A percentile compares a stretch with the other conserved stretches of the same genome.
These are phyloP conservation scores for Epizoanthus ramosus DNA, from an alignment of 92 coral and sea anemone genomes.

Conservation along the genomic window DNA sequence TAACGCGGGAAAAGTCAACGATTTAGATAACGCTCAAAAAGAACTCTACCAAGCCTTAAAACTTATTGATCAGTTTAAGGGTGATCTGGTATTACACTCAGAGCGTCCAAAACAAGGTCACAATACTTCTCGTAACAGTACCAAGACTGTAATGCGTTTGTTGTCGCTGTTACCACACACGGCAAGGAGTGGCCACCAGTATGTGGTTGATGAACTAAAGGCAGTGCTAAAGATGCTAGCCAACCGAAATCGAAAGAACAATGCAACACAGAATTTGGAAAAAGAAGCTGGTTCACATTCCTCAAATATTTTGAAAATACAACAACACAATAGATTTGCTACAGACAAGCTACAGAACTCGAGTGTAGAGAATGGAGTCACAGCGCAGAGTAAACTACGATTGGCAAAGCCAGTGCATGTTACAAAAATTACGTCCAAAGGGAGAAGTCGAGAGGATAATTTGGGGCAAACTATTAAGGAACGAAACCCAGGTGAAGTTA, in stretches of 20 bases:
- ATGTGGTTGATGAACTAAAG: slow-evolving; percentile 2
- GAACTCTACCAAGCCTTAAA: neutral
- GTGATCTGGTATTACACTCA: neutral
- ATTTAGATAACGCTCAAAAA: neutral
- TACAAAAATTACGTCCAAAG: neutral
- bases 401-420: neutral
- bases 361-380: neutral
- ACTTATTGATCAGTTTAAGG: neutral
- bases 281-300: neutral
- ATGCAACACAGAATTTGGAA: neutral
- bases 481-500: neutral
- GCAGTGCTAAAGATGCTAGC: neutral
- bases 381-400: neutral
- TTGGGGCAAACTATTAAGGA: neutral
- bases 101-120: neutral
- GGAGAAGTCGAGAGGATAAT: neutral
- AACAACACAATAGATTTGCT: neutral
- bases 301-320: neutral
- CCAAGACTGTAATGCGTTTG: neutral
- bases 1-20: neutral
- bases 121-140: neutral
- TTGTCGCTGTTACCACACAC: neutral
- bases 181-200: neutral
- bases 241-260: neutral
- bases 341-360: neutral